Evolutionary conservation across 1,140 invertebrate genomes (phyloP), one percentile per base, ranked within the genome.

Genomic region (Helicoverpa zea): DNA sequence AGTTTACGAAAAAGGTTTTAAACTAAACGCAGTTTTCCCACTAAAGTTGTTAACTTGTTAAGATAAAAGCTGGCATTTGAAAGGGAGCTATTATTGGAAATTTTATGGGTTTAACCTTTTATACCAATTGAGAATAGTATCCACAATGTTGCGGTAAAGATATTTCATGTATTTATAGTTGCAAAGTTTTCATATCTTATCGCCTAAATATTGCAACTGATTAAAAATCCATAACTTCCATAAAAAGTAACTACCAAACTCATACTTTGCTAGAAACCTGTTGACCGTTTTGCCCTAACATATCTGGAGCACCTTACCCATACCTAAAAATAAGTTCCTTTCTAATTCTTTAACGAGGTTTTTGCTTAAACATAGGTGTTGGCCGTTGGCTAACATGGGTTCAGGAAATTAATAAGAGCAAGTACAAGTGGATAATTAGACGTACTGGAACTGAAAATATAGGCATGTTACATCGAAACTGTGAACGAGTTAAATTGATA

Each of bases 351-450:
- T 73, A 72, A 72, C 52, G 52, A 73, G 30, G 52, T 73, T 73
- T 73, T 73, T 73, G 68, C 70, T 9, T 68, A 43, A 43, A 4
- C 18, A 54, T 54, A 54, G 10, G 68, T 54, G 66, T 54, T 43
- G 52, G 54, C 29, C 54, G 70, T 73, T 73, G 70, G 70, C 70
- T 56, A 58, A 58, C 30, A 73, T 47, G 70, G 52, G 52, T 73
- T 52, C 70, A 73, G 70, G 70, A 73, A 73, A 73, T 73, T 73
- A 73, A 73, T 73, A 47, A 30, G 52, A 73, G 14, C 54, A 73
- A 49, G 49, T 54, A 70, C 47, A 23, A 16, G 66, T 23, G 23
- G 23, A 23, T 63, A 30, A 13, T 3, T 72, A 16, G 13, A 12
- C 12, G 11, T 47, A 51, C 68, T 72, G 29, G 68, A 54, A 10